These are phyloP conservation scores for Cladopsammia gracilis DNA, from an alignment of 64 coral and sea anemone species.

Conservation along the genomic window DNA sequence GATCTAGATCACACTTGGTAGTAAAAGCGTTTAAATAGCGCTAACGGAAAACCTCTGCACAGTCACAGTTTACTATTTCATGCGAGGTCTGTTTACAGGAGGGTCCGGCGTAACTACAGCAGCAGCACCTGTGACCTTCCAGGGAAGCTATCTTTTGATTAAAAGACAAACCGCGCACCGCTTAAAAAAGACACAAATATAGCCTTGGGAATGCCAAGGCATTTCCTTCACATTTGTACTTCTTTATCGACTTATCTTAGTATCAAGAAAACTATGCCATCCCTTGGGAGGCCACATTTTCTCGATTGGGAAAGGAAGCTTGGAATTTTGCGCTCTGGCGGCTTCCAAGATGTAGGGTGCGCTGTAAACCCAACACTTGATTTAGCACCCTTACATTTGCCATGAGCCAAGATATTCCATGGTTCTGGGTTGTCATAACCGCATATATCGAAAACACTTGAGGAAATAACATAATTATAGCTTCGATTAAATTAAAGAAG, in stretches of 20 bases:
- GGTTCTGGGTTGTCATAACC: not conserved
- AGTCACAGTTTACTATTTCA: not conserved
- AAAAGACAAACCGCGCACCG: not conserved
- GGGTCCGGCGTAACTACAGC: not conserved
- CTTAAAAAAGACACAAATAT: not conserved
- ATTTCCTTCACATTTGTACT: not conserved
- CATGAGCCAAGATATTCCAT: not conserved
- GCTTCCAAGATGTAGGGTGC: conserved; percentile 1
- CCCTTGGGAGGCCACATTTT: not conserved
- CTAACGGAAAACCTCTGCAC: not conserved
- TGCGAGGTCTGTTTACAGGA: conserved; percentile 10
- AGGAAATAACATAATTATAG: conserved; percentile 17
- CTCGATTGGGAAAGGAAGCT: not conserved
- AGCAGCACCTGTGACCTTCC: conserved; percentile 30
- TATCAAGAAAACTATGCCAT: not conserved
- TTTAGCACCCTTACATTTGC: not conserved
- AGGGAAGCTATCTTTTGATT: not conserved
- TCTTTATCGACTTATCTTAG: not conserved
- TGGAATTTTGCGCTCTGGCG: conserved; percentile 18
- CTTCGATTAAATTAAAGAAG: not conserved
- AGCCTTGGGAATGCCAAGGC: not conserved
- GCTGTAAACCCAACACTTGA: not conserved
- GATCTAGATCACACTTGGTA: too few species aligned
- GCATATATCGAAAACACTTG: not conserved
- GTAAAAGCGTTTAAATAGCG: too few species aligned